These are phyloP conservation scores for Varecia variegata DNA, from an alignment of 2,797 vertebrate species.

Conservation along the genomic window DNA sequence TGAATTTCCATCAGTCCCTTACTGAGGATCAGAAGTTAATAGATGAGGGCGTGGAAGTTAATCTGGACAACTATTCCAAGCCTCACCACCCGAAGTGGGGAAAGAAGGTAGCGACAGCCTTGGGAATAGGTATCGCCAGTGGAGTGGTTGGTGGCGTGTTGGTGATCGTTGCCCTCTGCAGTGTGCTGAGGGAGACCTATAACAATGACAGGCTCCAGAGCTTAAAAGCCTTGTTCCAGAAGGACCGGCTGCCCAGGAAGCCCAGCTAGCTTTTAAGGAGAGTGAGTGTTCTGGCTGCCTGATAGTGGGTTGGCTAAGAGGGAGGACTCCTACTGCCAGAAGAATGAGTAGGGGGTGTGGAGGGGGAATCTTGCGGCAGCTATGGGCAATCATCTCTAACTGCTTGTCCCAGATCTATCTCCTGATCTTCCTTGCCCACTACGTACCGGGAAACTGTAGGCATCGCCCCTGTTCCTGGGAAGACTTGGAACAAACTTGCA, in stretches of 20 bases:
- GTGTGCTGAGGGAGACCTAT: background rate
- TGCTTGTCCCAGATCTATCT: background rate
- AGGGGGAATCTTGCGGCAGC: rapidly evolving
- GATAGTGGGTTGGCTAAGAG: background rate
- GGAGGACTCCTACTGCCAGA: background rate
- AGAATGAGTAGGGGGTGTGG: background rate
- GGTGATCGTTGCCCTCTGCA: background rate
- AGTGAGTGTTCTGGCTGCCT: background rate
- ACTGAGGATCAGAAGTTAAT: constrained; percentile 74
- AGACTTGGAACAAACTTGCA: background rate
- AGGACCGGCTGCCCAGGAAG: background rate
- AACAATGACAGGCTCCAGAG: rapidly evolving
- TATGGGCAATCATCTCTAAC: background rate
- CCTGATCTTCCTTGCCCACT: background rate
- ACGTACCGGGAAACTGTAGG: background rate
- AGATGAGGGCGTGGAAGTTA: background rate
- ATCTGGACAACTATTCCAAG: background rate
- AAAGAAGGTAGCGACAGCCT: background rate
- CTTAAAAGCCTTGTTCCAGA: background rate
- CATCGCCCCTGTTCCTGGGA: background rate
- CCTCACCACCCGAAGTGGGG: constrained; percentile 32
- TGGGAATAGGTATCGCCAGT: constrained; percentile 34
- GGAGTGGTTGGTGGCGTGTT: background rate
- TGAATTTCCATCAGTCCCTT: constrained; percentile 85
- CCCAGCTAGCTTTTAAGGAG: background rate